Evolutionary conservation across 2,797 vertebrate genomes (phyloP).

Genomic region (Cuniculus paca): DNA sequence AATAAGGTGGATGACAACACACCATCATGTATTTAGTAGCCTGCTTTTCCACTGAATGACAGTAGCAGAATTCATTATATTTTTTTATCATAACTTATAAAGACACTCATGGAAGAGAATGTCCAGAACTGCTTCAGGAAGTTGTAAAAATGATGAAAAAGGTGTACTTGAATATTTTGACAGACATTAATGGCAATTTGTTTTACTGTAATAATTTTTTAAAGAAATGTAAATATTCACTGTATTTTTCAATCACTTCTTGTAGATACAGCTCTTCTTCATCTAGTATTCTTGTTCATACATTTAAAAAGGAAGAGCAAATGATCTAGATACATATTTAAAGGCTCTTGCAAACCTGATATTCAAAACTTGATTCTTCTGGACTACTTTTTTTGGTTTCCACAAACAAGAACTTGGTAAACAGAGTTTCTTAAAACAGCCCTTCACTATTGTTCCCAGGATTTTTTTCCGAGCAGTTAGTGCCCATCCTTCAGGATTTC

Average conservation of each 20-base stretch:
- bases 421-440: neutral
- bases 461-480: constrained; percentile 28
- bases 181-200: neutral
- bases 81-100: neutral
- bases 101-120: neutral
- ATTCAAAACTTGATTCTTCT: neutral
- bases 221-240: neutral
- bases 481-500: neutral
- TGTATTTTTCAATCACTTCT: neutral
- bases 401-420: neutral
- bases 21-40: neutral
- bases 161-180: neutral
- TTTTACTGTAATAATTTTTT: neutral
- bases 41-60: neutral
- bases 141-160: neutral
- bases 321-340: neutral
- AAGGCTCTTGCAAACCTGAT: neutral
- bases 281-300: neutral
- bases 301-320: neutral
- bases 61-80: neutral
- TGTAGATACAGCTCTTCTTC: neutral
- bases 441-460: neutral
- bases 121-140: neutral
- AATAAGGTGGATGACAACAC: neutral
- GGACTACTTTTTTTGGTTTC: neutral